Evolutionary conservation across 2,113 vertebrate genomes (phyloP).

Genomic region (Brienomyrus longianalis): DNA sequence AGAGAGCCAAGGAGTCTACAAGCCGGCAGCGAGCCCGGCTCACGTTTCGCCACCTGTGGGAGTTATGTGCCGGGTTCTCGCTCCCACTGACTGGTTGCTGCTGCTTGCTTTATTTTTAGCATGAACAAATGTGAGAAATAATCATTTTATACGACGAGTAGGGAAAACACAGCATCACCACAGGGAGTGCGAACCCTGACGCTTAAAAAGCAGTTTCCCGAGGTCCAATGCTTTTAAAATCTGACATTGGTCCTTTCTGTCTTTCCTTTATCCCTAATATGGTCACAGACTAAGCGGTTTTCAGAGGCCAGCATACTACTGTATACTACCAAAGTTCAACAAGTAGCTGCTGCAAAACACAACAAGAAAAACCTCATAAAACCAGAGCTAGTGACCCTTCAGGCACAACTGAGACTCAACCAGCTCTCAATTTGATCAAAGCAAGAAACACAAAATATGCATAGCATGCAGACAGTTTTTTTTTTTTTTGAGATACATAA

Average conservation of each 20-base stretch:
- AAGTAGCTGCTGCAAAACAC: background rate
- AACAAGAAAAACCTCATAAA: background rate
- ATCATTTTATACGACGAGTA: background rate
- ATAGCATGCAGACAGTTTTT: background rate
- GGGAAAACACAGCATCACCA: background rate
- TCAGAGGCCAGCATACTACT: background rate
- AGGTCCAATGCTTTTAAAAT: background rate
- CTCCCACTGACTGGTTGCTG: background rate
- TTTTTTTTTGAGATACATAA: background rate
- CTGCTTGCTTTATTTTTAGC: conserved; percentile 19
- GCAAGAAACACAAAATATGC: background rate
- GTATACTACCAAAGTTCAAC: background rate
- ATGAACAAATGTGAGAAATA: conserved; percentile 13
- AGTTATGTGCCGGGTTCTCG: conserved; percentile 15
- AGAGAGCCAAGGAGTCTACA: conserved; percentile 7
- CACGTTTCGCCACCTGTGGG: conserved; percentile 13
- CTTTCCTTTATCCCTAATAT: background rate
- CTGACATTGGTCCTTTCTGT: background rate
- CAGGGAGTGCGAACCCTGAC: background rate
- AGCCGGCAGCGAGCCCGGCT: conserved; percentile 4
- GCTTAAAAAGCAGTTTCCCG: background rate
- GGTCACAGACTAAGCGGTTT: background rate
- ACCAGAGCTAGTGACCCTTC: background rate
- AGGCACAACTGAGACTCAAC: background rate
- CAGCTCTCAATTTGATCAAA: background rate